Percentiles rank a stretch among this genome's conserved stretches.
These are phyloP conservation scores for Xyliphius kryptos DNA, from an alignment of 2,113 vertebrate genomes.

Conservation along the genomic window DNA sequence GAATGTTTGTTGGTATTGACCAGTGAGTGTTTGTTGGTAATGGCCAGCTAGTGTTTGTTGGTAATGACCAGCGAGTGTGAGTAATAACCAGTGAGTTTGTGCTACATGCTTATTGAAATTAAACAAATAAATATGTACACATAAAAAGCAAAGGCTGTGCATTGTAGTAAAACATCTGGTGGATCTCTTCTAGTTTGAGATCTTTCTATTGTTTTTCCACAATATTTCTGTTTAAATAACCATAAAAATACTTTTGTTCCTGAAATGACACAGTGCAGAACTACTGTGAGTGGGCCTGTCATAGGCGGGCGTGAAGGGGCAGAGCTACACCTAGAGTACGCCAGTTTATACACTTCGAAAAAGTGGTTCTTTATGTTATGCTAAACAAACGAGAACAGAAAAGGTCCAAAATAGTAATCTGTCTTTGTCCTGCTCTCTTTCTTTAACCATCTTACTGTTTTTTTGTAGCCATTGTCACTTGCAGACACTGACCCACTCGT, in stretches of 20 bases:
- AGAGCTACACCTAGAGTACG: constrained; percentile 34
- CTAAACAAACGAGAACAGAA: constrained; percentile 41
- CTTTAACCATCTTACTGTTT: constrained; percentile 26
- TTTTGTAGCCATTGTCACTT: constrained; percentile 75
- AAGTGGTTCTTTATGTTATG: constrained; percentile 43
- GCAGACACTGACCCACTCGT: constrained; percentile 97
- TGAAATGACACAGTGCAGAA: constrained; percentile 38
- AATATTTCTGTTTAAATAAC: constrained; percentile 31
- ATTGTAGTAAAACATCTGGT: background rate
- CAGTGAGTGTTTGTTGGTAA: too few species aligned
- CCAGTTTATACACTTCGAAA: constrained; percentile 35
- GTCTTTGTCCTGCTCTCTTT: constrained; percentile 12
- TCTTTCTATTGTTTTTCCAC: background rate
- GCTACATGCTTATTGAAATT: background rate
- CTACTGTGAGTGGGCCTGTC: constrained; percentile 3
- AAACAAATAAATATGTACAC: background rate
- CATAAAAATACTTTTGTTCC: constrained; percentile 41
- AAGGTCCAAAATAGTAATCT: constrained; percentile 28
- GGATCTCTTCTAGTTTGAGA: background rate
- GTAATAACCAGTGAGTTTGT: background rate
- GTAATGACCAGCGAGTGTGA: too few species aligned
- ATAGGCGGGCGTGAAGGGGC: background rate
- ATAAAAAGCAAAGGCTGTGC: constrained; percentile 21
- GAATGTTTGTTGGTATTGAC: background rate
- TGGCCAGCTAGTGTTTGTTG: too few species aligned